phyloP scores from a whole-genome alignment of 2,113 vertebrate genomes.

The Lichenostomus cassidix region DNA sequence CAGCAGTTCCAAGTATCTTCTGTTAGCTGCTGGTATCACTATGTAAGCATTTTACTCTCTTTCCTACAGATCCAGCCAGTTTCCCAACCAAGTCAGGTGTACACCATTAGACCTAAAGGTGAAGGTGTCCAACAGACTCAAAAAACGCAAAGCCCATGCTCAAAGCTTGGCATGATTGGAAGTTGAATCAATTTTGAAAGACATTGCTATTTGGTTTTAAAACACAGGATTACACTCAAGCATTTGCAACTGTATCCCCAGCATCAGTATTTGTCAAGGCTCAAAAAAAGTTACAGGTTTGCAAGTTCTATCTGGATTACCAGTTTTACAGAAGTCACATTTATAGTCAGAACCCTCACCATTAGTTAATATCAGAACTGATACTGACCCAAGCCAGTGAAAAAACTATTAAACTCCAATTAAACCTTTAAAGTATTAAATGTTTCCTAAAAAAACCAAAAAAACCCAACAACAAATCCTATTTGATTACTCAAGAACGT shows the following conservation, averaged over 20 bases:
- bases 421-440: constrained; percentile 37
- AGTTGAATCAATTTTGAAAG: not conserved
- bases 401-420: not conserved
- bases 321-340: constrained; percentile 16
- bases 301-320: not conserved
- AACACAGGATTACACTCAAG: not conserved
- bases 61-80: not conserved
- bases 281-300: constrained; percentile 51
- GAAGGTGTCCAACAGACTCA: not conserved
- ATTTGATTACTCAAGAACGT: constrained; percentile 25
- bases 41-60: rapidly evolving
- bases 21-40: not conserved
- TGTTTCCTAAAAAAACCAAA: not conserved
- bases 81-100: not conserved
- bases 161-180: not conserved
- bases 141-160: not conserved
- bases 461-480: not conserved
- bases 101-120: not conserved
- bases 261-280: constrained; percentile 13
- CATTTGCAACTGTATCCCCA: constrained; percentile 49
- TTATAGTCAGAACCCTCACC: not conserved
- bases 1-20: not conserved
- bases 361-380: not conserved
- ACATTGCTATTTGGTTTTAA: not conserved
- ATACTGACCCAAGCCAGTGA: not conserved